A percentile compares a stretch with the other conserved stretches of the same genome.
Conservation (phyloP, 2,113 vertebrate genomes). For the Fukomys damarensis region DNA sequence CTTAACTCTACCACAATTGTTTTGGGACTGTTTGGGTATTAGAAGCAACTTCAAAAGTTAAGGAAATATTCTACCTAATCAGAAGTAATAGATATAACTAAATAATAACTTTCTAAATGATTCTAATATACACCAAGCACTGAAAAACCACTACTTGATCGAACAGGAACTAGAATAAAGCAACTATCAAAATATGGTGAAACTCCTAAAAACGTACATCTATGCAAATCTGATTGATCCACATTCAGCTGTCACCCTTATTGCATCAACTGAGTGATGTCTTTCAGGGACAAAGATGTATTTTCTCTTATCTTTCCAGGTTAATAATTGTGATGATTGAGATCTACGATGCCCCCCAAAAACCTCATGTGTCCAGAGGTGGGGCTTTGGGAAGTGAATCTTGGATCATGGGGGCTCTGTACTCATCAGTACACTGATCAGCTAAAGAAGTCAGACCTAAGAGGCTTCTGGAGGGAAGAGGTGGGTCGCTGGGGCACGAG, state of each 20-base stretch:
- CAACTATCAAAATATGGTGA: background rate
- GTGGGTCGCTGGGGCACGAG: too few species aligned
- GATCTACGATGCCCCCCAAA: too few species aligned
- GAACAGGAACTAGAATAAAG: background rate
- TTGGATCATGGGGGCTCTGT: background rate
- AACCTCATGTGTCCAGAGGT: background rate
- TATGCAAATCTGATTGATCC: background rate
- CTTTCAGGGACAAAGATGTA: background rate
- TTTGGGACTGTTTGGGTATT: background rate
- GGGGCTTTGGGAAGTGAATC: background rate
- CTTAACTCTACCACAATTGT: background rate
- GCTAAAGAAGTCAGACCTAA: background rate
- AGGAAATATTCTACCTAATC: background rate
- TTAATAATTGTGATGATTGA: background rate
- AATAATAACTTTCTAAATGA: background rate
- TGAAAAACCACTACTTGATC: background rate
- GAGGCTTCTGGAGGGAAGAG: too few species aligned
- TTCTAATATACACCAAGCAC: background rate
- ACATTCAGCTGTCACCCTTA: fast-evolving
- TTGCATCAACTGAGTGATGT: background rate
- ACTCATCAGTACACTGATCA: background rate
- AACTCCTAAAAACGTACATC: background rate
- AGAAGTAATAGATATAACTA: background rate
- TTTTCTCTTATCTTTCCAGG: background rate
- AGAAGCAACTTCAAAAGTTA: background rate